Evolutionary conservation across 1,140 invertebrate genomes (phyloP).

Genomic region (Diabrotica virgifera): DNA sequence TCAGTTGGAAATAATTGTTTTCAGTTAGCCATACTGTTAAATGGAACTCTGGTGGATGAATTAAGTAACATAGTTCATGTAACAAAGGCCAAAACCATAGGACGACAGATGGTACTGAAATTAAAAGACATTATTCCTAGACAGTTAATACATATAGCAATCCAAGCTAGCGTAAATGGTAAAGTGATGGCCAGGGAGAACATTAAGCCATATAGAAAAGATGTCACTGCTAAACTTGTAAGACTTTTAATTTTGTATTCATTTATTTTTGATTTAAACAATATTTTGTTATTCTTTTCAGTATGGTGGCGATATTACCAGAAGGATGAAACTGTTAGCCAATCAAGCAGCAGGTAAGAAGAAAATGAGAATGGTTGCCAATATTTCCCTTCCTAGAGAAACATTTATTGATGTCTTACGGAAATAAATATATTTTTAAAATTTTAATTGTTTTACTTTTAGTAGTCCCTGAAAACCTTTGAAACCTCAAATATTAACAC

Average conservation of each 20-base stretch:
- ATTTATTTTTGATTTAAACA: neutral
- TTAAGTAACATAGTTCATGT: constrained; percentile 79
- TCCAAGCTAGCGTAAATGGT: constrained; percentile 81
- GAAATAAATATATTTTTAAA: too few species aligned
- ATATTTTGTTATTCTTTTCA: constrained; percentile 50
- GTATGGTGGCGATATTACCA: constrained; percentile 91
- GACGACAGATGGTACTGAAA: constrained; percentile 69
- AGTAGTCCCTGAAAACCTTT: too few species aligned
- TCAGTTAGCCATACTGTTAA: constrained; percentile 77
- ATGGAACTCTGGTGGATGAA: constrained; percentile 82
- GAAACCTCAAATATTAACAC: too few species aligned
- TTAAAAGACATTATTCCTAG: constrained; percentile 87
- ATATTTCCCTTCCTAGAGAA: constrained; percentile 86
- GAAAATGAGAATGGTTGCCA: constrained; percentile 85
- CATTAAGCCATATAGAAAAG: constrained; percentile 84
- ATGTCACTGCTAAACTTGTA: constrained; percentile 91
- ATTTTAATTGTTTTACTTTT: too few species aligned
- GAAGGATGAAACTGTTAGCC: constrained; percentile 84
- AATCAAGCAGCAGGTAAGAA: constrained; percentile 92
- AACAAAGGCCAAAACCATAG: constrained; percentile 64
- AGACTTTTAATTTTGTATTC: constrained; percentile 41
- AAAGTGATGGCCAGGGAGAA: constrained; percentile 86
- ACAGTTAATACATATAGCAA: constrained; percentile 81
- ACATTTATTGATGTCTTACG: constrained; percentile 93
- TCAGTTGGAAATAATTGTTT: constrained; percentile 26